These are phyloP conservation scores for Phengaris arion DNA, from an alignment of 2,888 invertebrate genomes.

Conservation along the genomic window DNA sequence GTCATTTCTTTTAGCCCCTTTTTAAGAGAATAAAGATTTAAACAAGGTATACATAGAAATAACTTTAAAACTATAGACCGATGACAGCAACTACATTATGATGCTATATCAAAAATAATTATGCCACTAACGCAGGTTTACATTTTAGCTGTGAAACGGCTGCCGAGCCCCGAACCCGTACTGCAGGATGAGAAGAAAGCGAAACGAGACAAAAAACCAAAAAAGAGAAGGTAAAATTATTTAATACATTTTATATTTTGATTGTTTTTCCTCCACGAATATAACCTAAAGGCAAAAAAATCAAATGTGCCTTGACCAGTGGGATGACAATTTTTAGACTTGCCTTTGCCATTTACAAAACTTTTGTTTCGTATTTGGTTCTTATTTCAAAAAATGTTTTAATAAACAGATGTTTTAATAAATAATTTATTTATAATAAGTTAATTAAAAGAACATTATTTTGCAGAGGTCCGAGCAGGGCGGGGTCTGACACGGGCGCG, in stretches of 20 bases:
- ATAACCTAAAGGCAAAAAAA: too few species aligned
- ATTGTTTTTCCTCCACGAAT: too few species aligned
- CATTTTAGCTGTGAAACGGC: constrained; percentile 59
- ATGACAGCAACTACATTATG: not conserved
- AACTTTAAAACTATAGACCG: too few species aligned
- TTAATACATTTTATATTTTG: not conserved
- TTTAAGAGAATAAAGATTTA: too few species aligned
- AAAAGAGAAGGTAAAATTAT: constrained; percentile 64
- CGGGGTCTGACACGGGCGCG: constrained; percentile 58
- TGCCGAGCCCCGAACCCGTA: constrained; percentile 57
- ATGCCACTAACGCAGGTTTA: not conserved
- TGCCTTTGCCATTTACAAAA: too few species aligned
- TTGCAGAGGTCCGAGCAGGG: constrained; percentile 64
- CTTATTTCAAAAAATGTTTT: too few species aligned
- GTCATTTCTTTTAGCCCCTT: too few species aligned
- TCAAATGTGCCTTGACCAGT: too few species aligned
- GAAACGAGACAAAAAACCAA: constrained; percentile 73
- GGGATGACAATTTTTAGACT: too few species aligned
- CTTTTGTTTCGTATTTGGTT: too few species aligned
- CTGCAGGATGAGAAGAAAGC: constrained; percentile 69
- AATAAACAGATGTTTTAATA: too few species aligned
- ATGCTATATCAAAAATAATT: not conserved
- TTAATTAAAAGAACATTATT: not conserved
- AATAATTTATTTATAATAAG: not conserved
- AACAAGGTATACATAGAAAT: too few species aligned